Percentiles rank a stretch among this genome's conserved stretches.
phyloP scores from a whole-genome alignment of 2,113 vertebrate species.

The Pelobates fuscus region DNA sequence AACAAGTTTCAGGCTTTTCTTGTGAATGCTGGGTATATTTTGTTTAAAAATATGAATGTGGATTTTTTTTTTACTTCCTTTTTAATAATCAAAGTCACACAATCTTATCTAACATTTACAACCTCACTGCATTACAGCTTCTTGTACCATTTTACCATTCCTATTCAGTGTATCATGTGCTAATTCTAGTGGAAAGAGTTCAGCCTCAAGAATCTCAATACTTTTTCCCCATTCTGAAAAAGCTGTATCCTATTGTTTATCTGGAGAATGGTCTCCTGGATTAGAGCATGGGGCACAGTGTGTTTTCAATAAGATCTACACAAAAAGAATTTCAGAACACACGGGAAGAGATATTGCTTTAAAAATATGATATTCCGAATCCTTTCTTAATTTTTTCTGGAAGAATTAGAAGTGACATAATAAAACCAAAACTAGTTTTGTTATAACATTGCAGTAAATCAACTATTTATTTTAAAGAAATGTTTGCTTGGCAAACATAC shows the following conservation, averaged over 20 bases:
- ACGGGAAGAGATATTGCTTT: slow-evolving; percentile 27
- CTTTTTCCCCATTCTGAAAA: slow-evolving; percentile 17
- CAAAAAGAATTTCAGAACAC: slow-evolving; percentile 39
- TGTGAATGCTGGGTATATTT: background rate
- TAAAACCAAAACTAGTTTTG: background rate
- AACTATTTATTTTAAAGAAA: no score
- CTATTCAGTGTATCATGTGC: background rate
- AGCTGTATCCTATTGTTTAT: slow-evolving; percentile 30
- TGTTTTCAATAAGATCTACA: slow-evolving; percentile 17
- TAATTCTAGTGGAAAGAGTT: slow-evolving; percentile 18
- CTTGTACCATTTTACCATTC: background rate
- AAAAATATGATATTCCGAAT: slow-evolving; percentile 18
- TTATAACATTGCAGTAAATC: no score
- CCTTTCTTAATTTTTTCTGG: slow-evolving; percentile 8
- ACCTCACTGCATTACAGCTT: background rate
- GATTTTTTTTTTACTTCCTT: background rate
- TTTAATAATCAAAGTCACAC: background rate
- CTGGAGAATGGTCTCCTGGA: slow-evolving; percentile 31
- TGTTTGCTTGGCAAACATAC: no score
- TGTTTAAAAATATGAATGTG: background rate
- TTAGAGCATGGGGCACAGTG: slow-evolving; percentile 15
- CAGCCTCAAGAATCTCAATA: slow-evolving; percentile 13
- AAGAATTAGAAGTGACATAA: slow-evolving; percentile 16
- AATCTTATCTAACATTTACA: background rate
- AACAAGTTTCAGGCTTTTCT: background rate